These are phyloP conservation scores for Indicator indicator DNA, from an alignment of 2,113 vertebrate species.

Conservation along the genomic window DNA sequence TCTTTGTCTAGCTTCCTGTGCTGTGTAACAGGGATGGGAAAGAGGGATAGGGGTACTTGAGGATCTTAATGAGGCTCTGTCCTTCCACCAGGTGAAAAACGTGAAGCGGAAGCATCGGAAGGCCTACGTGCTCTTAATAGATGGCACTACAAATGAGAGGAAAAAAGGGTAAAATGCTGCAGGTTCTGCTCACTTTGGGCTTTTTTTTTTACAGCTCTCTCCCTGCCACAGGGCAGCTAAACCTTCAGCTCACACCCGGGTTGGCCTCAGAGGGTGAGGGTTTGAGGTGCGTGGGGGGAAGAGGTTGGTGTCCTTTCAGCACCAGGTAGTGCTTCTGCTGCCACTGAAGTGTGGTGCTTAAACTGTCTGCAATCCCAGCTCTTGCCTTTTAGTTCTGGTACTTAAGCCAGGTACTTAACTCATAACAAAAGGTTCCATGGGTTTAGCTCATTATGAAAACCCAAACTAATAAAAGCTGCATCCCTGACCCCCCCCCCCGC, in stretches of 20 bases:
- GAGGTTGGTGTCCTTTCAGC: no score
- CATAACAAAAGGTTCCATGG: neutral
- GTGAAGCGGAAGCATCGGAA: constrained; percentile 82
- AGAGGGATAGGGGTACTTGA: neutral
- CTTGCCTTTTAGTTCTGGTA: no score
- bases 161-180: constrained; percentile 79
- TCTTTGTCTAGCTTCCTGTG: no score
- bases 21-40: accelerated
- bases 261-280: neutral
- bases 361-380: no score
- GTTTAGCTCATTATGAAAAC: neutral
- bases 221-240: neutral
- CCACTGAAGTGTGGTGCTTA: no score
- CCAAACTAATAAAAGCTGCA: neutral
- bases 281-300: neutral
- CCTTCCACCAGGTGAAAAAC: constrained; percentile 81
- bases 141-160: constrained; percentile 72
- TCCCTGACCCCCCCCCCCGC: neutral
- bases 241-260: no score
- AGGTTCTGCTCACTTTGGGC: accelerated
- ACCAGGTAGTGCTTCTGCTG: no score
- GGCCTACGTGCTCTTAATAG: constrained; percentile 87
- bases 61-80: neutral
- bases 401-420: neutral
- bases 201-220: neutral